Conservation (phyloP, 2,797 vertebrate species). For the Botia kubotai region DNA sequence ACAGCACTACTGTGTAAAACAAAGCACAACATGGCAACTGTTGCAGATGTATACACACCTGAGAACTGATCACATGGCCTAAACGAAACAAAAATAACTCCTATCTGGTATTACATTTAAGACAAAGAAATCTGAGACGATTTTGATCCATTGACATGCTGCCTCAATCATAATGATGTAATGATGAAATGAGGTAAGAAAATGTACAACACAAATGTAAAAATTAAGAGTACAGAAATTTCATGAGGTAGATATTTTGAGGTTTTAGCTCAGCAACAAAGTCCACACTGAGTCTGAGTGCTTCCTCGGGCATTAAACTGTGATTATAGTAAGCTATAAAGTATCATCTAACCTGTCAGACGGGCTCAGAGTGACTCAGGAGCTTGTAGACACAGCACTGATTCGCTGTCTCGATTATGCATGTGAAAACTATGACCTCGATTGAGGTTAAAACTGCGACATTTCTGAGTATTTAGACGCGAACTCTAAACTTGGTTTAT, state of each 20-base stretch:
- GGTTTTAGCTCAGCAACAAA: neutral
- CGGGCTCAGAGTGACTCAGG: conserved; percentile 32
- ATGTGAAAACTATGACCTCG: conserved; percentile 2
- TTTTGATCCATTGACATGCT: neutral
- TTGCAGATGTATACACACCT: neutral
- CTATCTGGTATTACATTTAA: neutral
- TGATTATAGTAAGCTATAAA: conserved; percentile 44
- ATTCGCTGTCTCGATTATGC: neutral
- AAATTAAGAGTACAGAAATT: too few relatives aligned
- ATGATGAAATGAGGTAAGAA: too few relatives aligned
- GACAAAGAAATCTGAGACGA: neutral
- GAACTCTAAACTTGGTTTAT: conserved; percentile 13
- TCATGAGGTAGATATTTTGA: neutral
- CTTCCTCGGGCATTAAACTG: conserved; percentile 1
- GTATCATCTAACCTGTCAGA: conserved; percentile 31
- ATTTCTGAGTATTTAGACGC: neutral
- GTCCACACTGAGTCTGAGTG: conserved; percentile 3
- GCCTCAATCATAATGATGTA: neutral
- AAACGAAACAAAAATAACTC: neutral
- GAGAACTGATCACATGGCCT: neutral
- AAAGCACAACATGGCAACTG: neutral
- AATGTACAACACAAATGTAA: too few relatives aligned
- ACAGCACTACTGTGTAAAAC: neutral
- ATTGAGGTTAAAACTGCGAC: neutral
- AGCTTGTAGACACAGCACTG: neutral